Base-by-base conservation (phyloP, 2,797 vertebrate genomes). In the Pempheris klunzingeri region DNA sequence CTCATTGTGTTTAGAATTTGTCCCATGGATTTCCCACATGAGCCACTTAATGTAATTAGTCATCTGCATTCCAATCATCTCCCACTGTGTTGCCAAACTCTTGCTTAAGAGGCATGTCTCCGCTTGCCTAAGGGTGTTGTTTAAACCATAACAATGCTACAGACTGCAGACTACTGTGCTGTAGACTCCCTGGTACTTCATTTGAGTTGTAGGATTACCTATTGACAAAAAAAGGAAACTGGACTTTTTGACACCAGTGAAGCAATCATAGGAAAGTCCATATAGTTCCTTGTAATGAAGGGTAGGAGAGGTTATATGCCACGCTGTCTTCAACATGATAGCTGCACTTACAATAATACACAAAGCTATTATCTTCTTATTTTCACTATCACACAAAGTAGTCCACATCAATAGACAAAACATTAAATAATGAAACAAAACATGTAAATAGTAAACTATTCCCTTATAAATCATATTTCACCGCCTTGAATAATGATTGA, bases 261-360 rank as follows among this genome's bases (percentile, higher is more conserved):
- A 50, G 15, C 39, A 78, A 74, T 2, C 18, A 10, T 14, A 60
- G 88, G 82, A 81, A 90, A 85, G 55, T 69, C 86, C 88, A 46
- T 26, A 7, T 20, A 74, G 0, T 81, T 89, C 77, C 74, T 81
- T 53, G 41, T 59, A 54, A 64, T 22, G 39, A 55, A 36, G 20
- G 24, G 7, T n/a, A 3, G 9, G 41, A 15, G 26, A 54, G 38
- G 20, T 8, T 26, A 10, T 26, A 47, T 43, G 5, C 2, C 14
- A 46, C 4, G 1, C 22, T 57, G 12, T n/a, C 4, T 28, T 60
- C 3, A 39, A 15, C 9, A 1, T 53, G 11, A 46, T 7, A 4
- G 8, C 7, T 52, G 41, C 54, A 30, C 22, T 39, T 46, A 30
- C 10, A 44, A 3, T 36, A 20, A 4, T 30, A 38, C 4, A 52